Conservation (phyloP, 2,797 vertebrate genomes). For the Catharus ustulatus region DNA sequence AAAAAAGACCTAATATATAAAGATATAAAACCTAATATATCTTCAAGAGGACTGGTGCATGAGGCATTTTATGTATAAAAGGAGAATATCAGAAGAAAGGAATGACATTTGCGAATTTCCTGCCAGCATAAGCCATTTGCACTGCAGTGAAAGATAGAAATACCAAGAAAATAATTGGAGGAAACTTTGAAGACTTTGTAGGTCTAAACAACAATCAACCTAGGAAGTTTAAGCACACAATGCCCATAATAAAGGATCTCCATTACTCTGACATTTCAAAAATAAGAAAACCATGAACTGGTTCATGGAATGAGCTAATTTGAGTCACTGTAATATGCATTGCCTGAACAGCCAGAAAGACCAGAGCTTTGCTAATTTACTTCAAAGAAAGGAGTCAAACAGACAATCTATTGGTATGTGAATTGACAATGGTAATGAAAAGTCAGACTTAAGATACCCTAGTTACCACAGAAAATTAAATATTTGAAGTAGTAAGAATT, state of each 20-base stretch:
- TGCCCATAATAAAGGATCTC: not conserved
- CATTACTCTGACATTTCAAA: conserved; percentile 25
- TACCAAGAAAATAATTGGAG: conserved; percentile 43
- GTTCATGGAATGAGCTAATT: not conserved
- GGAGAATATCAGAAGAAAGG: not conserved
- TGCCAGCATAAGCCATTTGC: conserved; percentile 29
- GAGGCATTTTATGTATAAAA: not conserved
- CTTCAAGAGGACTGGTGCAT: not conserved
- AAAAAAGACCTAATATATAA: not conserved
- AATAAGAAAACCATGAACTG: conserved; percentile 1
- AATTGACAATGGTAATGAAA: not conserved
- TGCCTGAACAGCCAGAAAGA: not conserved
- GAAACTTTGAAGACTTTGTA: conserved; percentile 24
- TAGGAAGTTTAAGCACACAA: not conserved
- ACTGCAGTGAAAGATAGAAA: conserved; percentile 37
- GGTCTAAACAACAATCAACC: not conserved
- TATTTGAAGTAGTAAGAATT: not conserved
- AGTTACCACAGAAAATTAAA: not conserved
- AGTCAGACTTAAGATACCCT: not conserved
- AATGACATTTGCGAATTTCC: conserved; percentile 54
- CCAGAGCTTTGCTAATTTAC: not conserved
- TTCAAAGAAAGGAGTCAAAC: not conserved
- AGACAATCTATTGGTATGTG: not conserved
- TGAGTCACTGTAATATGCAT: not conserved
- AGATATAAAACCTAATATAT: not conserved